Percentiles rank a stretch among this genome's conserved stretches.
Evolutionary conservation across 2,888 invertebrate species (phyloP).

Genomic region (Oeneis ivallda): DNA sequence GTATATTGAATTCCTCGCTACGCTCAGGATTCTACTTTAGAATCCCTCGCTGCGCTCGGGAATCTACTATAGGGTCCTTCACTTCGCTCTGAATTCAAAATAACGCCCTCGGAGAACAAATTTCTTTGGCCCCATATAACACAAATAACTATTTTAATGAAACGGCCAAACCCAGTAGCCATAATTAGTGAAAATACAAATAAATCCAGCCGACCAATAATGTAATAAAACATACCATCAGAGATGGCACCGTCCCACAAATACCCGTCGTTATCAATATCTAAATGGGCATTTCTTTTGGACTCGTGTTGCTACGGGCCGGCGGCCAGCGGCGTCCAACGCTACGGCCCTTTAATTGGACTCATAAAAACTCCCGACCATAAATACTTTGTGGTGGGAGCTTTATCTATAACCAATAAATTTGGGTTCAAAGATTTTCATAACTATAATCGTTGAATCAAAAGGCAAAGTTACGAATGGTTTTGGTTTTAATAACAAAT

Average conservation of each 20-base stretch:
- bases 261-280: conserved; percentile 52
- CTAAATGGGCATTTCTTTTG: conserved; percentile 61
- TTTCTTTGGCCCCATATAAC: too few species aligned
- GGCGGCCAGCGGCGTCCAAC: conserved; percentile 32
- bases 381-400: conserved; percentile 36
- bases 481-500: too few species aligned
- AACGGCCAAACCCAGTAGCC: neutral
- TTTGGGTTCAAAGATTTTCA: conserved; percentile 19
- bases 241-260: conserved; percentile 2
- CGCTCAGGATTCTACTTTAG: too few species aligned
- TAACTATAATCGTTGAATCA: conserved; percentile 1
- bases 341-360: conserved; percentile 59
- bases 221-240: neutral
- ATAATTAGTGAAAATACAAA: neutral
- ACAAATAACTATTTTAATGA: too few species aligned
- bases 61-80: too few species aligned
- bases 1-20: too few species aligned
- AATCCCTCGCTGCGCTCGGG: too few species aligned
- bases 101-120: too few species aligned
- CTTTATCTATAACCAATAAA: conserved; percentile 24
- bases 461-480: too few species aligned
- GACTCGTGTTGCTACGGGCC: conserved; percentile 44
- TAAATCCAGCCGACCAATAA: conserved; percentile 2
- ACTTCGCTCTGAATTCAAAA: too few species aligned
- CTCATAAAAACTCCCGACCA: conserved; percentile 47